Conservation (phyloP, 2,888 invertebrate genomes). For the Andrena trimmerana region DNA sequence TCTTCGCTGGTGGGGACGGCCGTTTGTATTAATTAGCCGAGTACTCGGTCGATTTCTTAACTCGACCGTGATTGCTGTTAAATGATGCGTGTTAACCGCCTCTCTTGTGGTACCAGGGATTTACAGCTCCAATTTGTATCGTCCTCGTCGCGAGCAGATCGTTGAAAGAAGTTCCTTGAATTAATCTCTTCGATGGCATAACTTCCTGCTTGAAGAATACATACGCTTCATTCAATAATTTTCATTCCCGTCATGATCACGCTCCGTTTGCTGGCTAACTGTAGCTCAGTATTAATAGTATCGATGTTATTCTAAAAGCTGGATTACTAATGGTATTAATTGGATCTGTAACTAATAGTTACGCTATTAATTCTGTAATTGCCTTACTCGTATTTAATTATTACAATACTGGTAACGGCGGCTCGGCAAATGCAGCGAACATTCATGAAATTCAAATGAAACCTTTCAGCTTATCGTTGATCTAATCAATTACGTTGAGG, state of each 20-base stretch:
- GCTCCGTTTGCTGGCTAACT: too few species aligned
- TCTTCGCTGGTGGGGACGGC: constrained; percentile 53
- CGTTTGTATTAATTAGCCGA: constrained; percentile 71
- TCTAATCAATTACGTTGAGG: constrained; percentile 15
- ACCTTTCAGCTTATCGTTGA: constrained; percentile 29
- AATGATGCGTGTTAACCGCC: constrained; percentile 52
- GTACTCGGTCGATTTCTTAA: constrained; percentile 64
- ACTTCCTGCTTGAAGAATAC: not conserved
- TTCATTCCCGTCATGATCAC: not conserved
- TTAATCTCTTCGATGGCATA: not conserved
- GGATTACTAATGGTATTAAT: constrained; percentile 8
- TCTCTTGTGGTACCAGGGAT: constrained; percentile 19
- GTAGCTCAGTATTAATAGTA: too few species aligned
- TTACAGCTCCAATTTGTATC: constrained; percentile 28
- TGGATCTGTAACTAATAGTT: constrained; percentile 21
- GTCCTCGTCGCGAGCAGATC: constrained; percentile 8
- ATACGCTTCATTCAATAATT: not conserved
- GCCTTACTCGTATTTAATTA: constrained; percentile 38
- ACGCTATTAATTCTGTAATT: constrained; percentile 38
- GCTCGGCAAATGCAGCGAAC: not conserved
- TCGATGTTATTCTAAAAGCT: constrained; percentile 1
- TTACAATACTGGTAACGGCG: constrained; percentile 34
- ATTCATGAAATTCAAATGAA: constrained; percentile 35
- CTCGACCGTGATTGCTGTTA: constrained; percentile 63
- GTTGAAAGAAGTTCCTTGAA: not conserved